These are phyloP conservation scores for Saimiri boliviensis DNA, from an alignment of 2,113 vertebrate species.

Conservation along the genomic window DNA sequence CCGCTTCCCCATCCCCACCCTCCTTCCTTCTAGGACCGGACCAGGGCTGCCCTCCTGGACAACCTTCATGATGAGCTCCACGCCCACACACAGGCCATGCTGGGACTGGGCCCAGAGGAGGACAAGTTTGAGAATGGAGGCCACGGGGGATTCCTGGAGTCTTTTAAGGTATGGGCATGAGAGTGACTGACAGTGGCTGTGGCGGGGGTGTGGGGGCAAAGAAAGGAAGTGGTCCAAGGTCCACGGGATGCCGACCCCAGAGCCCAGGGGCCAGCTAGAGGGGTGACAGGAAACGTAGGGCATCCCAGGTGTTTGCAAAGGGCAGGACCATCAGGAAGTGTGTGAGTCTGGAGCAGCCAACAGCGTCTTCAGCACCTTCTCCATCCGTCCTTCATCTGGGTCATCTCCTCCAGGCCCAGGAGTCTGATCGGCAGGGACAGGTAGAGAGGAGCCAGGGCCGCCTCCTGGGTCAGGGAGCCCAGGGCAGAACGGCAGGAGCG, in stretches of 20 bases:
- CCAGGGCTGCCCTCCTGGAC: slow-evolving; percentile 92
- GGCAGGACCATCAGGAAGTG: neutral
- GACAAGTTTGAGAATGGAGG: slow-evolving; percentile 95
- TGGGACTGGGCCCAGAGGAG: slow-evolving; percentile 91
- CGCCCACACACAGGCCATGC: slow-evolving; percentile 92
- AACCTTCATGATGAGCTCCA: slow-evolving; percentile 94
- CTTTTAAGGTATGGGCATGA: slow-evolving; percentile 91
- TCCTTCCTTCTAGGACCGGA: slow-evolving; percentile 88
- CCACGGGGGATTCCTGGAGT: slow-evolving; percentile 95
- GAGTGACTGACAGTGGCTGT: neutral
- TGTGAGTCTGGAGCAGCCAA: neutral
- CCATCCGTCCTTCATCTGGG: neutral
- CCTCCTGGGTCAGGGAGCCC: neutral
- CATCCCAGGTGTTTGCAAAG: neutral
- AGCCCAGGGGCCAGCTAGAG: neutral
- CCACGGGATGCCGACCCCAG: neutral
- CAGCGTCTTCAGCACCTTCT: neutral
- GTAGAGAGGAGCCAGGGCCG: neutral
- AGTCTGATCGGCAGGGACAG: neutral
- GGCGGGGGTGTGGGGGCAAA: neutral
- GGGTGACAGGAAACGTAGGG: neutral
- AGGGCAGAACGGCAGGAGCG: neutral
- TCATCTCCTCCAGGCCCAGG: neutral
- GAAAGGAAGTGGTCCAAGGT: neutral
- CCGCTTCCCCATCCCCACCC: fast-evolving